Base-by-base conservation (phyloP, 2,797 vertebrate species). In the Hipposideros larvatus region DNA sequence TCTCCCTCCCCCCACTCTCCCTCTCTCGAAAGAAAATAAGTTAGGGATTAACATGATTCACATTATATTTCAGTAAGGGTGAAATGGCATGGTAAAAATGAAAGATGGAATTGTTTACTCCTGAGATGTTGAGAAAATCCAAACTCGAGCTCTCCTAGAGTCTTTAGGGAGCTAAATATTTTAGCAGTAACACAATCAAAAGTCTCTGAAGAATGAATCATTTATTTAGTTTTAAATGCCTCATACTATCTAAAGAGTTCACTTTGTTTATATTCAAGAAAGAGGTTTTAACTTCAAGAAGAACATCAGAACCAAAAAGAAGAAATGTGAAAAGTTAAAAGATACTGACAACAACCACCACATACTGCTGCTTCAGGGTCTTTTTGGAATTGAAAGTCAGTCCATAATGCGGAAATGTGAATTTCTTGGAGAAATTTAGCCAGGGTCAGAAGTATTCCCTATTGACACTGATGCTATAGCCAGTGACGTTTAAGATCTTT, bases 261-360 rank as follows among this genome's bases (percentile, higher is more conserved):
- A 59, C 71, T 83, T 95, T 93, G n/a, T 94, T 93, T 85, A n/a
- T 90, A 51, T 75, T 93, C 43, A 91, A 75, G 84, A 73, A 90
- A 85, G 59, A 95, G 24, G 4, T 90, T 96, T 95, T 63, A 82
- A 77, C 73, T 87, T 48, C 41, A 75, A 13, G 2, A 63, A 78
- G 31, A 92, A 75, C 86, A 73, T 83, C 59, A 77, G 77, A 74
- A 75, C 26, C 15, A 19, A 48, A 66, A 63, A 19, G 59, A 41
- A 71, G 26, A 84, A 79, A 74, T 8, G 24, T 48, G 37, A 65
- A 75, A 87, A 88, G 41, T 37, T 8, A 65, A 68, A 75, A 66
- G 18, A 68, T 24, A 28, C 53, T 75, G 68, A 91, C 68, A 75
- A 74, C 65, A 80, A 15, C 28, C 15, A 26, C 41, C 61, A 15